These are phyloP conservation scores for Hippasteria phrygiana DNA, from an alignment of 53 echinoderm and acorn worm genomes.

Conservation along the genomic window DNA sequence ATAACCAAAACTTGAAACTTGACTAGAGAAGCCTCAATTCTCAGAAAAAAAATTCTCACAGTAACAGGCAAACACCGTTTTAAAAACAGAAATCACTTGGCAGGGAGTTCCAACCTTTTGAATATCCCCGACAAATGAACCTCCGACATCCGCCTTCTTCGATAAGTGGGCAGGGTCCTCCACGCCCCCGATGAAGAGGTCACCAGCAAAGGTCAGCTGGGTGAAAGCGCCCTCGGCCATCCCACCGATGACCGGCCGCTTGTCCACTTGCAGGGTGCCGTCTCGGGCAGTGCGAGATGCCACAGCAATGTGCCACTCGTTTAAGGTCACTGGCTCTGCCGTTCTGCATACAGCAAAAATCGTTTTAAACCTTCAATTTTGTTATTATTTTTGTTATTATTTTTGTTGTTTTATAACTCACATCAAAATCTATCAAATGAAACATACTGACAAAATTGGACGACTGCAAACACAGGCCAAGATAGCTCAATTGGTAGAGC, in stretches of 20 bases:
- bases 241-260: constrained; percentile 76
- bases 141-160: constrained; percentile 73
- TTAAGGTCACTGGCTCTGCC: constrained; percentile 71
- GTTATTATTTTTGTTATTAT: background rate
- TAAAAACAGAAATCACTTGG: background rate
- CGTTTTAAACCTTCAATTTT: background rate
- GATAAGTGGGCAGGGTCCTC: constrained; percentile 80
- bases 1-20: no score
- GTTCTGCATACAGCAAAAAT: constrained; percentile 65
- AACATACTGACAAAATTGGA: no score
- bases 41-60: background rate
- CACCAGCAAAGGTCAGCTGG: constrained; percentile 85
- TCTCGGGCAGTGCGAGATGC: constrained; percentile 88
- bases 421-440: no score
- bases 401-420: no score
- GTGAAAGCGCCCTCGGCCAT: constrained; percentile 91
- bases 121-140: constrained; percentile 92
- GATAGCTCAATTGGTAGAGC: no score
- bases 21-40: no score
- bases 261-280: constrained; percentile 86
- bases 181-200: constrained; percentile 90
- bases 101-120: constrained; percentile 87
- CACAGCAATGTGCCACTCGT: constrained; percentile 88
- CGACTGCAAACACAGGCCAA: no score
- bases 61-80: background rate